These are phyloP conservation scores for Penelope pileata DNA, from an alignment of 2,113 vertebrate genomes.

Conservation along the genomic window DNA sequence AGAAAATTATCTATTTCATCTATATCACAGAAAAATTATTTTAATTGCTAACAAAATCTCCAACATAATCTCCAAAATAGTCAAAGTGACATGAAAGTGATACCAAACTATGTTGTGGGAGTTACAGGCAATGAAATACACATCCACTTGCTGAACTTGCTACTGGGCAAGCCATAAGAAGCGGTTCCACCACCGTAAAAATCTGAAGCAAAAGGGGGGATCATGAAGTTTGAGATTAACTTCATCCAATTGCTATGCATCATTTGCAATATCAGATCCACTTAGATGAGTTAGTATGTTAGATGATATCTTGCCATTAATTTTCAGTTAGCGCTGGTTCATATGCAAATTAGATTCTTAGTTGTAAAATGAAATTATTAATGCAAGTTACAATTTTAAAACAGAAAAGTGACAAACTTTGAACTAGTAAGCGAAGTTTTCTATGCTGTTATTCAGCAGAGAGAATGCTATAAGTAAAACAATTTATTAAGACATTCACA, in stretches of 20 bases:
- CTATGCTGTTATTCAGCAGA: neutral
- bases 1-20: neutral
- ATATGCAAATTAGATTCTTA: neutral
- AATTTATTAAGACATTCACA: neutral
- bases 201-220: neutral
- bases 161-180: too few species aligned
- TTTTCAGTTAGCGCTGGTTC: neutral
- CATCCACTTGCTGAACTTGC: neutral
- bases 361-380: neutral
- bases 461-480: neutral
- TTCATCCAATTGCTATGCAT: neutral
- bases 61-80: neutral
- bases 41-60: neutral
- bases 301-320: neutral
- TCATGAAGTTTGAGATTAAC: neutral
- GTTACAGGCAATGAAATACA: neutral
- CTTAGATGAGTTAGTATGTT: neutral
- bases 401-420: neutral
- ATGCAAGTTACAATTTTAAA: neutral
- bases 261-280: neutral
- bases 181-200: neutral
- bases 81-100: neutral
- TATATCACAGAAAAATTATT: neutral
- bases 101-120: neutral
- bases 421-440: neutral